Percentiles rank a stretch among this genome's conserved stretches.
phyloP scores from a whole-genome alignment of 2,113 vertebrate genomes.

The Petaurus breviceps region DNA sequence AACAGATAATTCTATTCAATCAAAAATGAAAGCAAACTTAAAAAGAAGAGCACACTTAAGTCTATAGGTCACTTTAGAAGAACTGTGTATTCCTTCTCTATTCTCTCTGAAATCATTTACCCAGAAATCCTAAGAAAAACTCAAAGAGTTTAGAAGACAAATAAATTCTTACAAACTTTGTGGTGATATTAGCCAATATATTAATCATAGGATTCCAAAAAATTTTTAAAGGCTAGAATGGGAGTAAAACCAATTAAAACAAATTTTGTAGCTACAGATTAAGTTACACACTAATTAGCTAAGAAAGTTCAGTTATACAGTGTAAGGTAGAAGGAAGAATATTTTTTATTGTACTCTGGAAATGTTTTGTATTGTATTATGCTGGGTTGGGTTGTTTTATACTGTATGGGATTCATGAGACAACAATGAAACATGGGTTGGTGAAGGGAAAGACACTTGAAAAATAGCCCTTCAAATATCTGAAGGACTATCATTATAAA shows the following conservation, averaged over 20 bases:
- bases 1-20: neutral
- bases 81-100: neutral
- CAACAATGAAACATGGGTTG: neutral
- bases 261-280: neutral
- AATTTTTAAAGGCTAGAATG: neutral
- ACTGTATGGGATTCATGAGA: neutral
- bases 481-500: neutral
- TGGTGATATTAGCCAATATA: neutral
- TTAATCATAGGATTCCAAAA: neutral
- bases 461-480: neutral
- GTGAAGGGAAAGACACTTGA: neutral
- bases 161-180: neutral
- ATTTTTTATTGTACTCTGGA: neutral
- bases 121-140: neutral
- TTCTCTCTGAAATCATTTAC: neutral
- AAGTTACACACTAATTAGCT: neutral
- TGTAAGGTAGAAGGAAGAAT: neutral
- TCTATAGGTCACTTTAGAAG: neutral
- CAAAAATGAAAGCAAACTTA: neutral
- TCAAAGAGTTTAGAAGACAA: neutral
- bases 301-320: neutral
- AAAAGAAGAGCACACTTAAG: neutral
- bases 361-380: too few relatives aligned
- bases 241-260: neutral
- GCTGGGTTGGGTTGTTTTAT: neutral